Percentiles rank a stretch among this genome's conserved stretches.
phyloP scores from a whole-genome alignment of 2,888 invertebrate genomes.

The Epirrita christyi region DNA sequence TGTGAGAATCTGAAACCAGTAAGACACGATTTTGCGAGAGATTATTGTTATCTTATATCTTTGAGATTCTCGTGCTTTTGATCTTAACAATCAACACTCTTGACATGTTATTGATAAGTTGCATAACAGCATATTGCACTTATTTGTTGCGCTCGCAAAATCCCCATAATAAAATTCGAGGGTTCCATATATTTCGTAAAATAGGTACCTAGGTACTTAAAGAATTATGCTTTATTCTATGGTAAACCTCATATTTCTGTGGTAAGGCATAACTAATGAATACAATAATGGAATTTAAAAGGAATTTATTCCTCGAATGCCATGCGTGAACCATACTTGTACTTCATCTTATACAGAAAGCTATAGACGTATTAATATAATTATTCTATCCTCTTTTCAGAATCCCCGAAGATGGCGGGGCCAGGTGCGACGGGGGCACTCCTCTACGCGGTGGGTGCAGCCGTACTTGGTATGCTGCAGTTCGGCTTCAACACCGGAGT shows the following conservation, averaged over 20 bases:
- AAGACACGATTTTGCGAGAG: background rate
- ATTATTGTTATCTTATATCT: conserved; percentile 6
- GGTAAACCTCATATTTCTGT: no score
- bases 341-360: no score
- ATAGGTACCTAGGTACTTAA: no score
- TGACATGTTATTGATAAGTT: conserved; percentile 1
- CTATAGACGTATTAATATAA: background rate
- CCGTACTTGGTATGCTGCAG: conserved; percentile 89
- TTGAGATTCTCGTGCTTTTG: conserved; percentile 3
- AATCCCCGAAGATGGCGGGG: conserved; percentile 61
- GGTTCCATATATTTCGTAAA: background rate
- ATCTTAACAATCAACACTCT: background rate
- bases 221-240: no score
- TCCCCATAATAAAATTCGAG: background rate
- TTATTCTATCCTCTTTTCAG: conserved; percentile 54
- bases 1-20: background rate
- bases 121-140: conserved; percentile 1
- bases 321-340: no score
- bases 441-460: conserved; percentile 86
- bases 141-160: background rate
- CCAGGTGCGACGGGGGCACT: conserved; percentile 86
- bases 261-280: no score
- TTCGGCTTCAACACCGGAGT: conserved; percentile 90
- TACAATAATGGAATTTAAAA: no score
- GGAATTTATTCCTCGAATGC: no score